Evolutionary conservation across 1,140 invertebrate genomes (phyloP), one percentile per base, ranked within the genome.

Genomic region (Xylocopa sonorina): DNA sequence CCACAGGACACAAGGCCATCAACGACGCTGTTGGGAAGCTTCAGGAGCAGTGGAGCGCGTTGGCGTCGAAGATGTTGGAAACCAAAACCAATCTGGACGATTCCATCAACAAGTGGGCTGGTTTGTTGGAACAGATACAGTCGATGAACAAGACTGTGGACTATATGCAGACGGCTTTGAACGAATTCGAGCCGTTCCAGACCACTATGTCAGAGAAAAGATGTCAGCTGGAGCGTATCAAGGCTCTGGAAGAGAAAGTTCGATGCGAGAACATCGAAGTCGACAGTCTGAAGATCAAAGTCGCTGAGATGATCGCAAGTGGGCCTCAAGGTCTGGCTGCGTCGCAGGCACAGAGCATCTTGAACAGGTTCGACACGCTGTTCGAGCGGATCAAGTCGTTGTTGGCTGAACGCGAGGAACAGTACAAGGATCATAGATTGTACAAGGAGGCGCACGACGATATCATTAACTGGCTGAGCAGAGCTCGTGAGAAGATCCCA

Each of bases 401-500:
- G 34, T 90, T 97, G 29, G 91, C 94, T 21, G 96, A 98, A 90
- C 94, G 97, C 55, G 97, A 98, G 91, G 95, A 96, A 86, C 97
- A 98, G 89, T 98, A 96, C 84, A 96, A 96, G 89, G 97, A 98
- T 91, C 97, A 98, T 89, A 95, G 96, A 74, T 90, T 95, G 29
- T 98, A 98, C 85, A 98, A 98, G 90, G 97, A 98, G 93, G 96
- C 97, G 53, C 96, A 97, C 83, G 97, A 98, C 89, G 97, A 98
- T 90, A 92, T 99, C 7, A 95, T 96, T 51, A 94, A 95, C 50
- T 98, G 97, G 97, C 94, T 98, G 76, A 96, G 94, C 64, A 93
- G 97, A 81, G 96, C 97, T 9, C 94, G 97, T 73, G 97, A 98
- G 92, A 98, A 98, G 88, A 95, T 98, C 83, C 97, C 97, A 16